Evolutionary conservation across 2,888 invertebrate species (phyloP).

Genomic region (Clostera curtula): DNA sequence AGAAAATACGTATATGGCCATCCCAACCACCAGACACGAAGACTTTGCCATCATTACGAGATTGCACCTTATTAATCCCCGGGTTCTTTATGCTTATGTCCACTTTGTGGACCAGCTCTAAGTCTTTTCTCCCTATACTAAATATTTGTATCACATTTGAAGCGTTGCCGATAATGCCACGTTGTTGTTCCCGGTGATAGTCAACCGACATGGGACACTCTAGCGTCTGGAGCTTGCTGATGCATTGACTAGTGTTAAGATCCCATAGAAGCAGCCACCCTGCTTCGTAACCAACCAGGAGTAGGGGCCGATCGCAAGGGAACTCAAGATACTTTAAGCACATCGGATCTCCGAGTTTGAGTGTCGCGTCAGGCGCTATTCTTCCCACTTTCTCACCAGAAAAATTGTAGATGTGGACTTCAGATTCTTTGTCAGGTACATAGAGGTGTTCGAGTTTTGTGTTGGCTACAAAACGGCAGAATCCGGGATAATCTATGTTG

Average conservation of each 20-base stretch:
- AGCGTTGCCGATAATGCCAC: constrained; percentile 80
- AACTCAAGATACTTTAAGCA: constrained; percentile 72
- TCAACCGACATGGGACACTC: constrained; percentile 83
- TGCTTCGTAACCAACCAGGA: constrained; percentile 83
- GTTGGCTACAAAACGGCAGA: constrained; percentile 79
- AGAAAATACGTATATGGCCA: constrained; percentile 82
- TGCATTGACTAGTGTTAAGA: constrained; percentile 73
- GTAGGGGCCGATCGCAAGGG: constrained; percentile 61
- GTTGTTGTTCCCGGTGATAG: constrained; percentile 78
- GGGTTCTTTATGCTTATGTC: constrained; percentile 82
- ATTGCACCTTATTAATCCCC: constrained; percentile 80
- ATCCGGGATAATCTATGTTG: constrained; percentile 79
- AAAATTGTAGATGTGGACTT: constrained; percentile 67
- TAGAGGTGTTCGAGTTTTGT: constrained; percentile 77
- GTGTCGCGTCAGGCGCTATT: constrained; percentile 49
- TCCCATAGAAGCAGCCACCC: constrained; percentile 84
- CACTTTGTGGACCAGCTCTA: constrained; percentile 71
- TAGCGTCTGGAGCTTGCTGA: constrained; percentile 73
- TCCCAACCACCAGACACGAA: constrained; percentile 87
- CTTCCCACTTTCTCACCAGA: constrained; percentile 55
- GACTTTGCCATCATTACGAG: constrained; percentile 82
- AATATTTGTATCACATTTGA: constrained; percentile 78
- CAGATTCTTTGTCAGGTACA: constrained; percentile 78
- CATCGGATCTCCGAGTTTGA: constrained; percentile 78
- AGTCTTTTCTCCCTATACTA: constrained; percentile 71